Evolutionary conservation across 2,888 invertebrate species (phyloP), one percentile per base, ranked within the genome.

Genomic region (Drosophila meridionalis): DNA sequence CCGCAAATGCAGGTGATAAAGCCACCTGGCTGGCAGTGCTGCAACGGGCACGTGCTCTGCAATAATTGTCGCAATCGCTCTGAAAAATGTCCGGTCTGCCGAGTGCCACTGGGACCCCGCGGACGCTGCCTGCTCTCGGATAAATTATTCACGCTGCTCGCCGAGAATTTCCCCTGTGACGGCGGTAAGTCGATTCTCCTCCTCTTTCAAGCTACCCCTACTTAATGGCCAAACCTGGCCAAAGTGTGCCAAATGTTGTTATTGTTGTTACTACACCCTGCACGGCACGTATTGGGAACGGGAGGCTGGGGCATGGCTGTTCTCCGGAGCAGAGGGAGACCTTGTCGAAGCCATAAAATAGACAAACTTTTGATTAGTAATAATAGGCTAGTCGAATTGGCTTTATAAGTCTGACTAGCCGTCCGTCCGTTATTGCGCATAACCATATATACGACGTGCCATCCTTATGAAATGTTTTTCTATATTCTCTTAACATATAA

Each of bases 1-100:
- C 40, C 50, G 30, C 34, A 6, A 34, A 64, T 66, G 56, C 77
- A 93, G 93, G 91, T 93, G 82, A 91, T 92, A 76, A 92, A 92
- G 78, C 93, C 94, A 77, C 94, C 94, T 60, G 93, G 93, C 72
- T 93, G 92, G 91, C 94, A 94, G 83, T 94, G 94, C 80, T 93
- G 93, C 90, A 93, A 94, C 83, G 94, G 94, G 76, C 94, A 94
- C 89, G 92, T 94, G 68, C 90, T 94, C 28, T 94, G 94, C 82
- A 92, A 93, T 86, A 92, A 92, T 82, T 94, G 94, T 87, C 93
- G 94, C 78, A 90, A 91, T 80, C 92, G 93, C 69, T 92, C 93
- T 34, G 92, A 92, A 59, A 92, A 93, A 79, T 94, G 94, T 87
- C 94, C 94, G 61, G 92, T 94, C 68, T 94, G 94, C 83, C 92